Evolutionary conservation across 1,140 invertebrate species (phyloP), one percentile per base, ranked within the genome.

Genomic region (Meloidogyne hapla): DNA sequence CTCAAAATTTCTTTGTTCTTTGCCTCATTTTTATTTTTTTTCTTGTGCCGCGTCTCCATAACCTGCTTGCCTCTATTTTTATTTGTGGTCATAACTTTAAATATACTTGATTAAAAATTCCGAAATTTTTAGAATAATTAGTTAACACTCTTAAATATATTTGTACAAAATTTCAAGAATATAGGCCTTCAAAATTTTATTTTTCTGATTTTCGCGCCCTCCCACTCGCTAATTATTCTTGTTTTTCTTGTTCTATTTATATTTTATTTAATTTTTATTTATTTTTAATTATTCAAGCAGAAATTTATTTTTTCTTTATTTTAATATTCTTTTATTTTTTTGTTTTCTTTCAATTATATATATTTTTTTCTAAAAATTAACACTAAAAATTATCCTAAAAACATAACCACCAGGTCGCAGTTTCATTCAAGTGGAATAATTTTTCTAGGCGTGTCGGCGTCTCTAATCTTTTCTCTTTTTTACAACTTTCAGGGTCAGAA

Each of bases 211-310:
- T 33, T n/a, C n/a, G 48, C 48, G 48, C 48, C 48, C 8, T 18
- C n/a, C 6, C 2, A 4, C 4, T 56, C 42, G 5, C 13, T 13
- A 42, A 56, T 56, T 56, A n/a, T 48, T 13, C 45, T 48, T 48
- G 45, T 48, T 48, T 48, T 48, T 48, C 45, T 18, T 56, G n/a
- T 56, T 56, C n/a, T 56, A 0, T 15, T 56, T 56, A 15, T 56
- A 56, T 15, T n/a, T 56, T n/a, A 56, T 15, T 48, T 48, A 48
- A 18, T 56, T n/a, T n/a, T 56, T 42, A n/a, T 56, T n/a, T n/a
- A 56, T 56, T 56, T n/a, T 56, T 56, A 56, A n/a, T 56, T 56
- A 56, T 21, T 56, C 48, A 56, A 56, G 48, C 48, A 56, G 48
- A 56, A n/a, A n/a, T n/a, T 56, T n/a, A 6, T 56, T n/a, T 45